Conservation (phyloP, 1,140 invertebrate species). For the Batillaria attramentaria region DNA sequence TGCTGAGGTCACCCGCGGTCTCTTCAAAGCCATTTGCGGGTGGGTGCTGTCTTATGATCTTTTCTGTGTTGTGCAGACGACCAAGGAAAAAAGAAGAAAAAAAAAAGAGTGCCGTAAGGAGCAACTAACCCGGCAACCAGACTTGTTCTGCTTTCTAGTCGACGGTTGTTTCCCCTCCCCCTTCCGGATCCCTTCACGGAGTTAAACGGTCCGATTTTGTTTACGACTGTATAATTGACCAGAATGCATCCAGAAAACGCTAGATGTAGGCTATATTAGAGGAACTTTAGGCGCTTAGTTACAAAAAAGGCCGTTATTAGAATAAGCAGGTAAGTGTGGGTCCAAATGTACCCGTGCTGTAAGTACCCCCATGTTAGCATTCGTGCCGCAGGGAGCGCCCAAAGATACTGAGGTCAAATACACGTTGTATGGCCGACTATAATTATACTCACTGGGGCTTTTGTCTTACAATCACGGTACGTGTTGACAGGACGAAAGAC, state of each 20-base stretch:
- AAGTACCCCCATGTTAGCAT: neutral
- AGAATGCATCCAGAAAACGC: too few relatives aligned
- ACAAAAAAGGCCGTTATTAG: too few relatives aligned
- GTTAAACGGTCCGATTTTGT: neutral
- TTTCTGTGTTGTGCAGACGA: neutral
- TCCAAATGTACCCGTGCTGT: too few relatives aligned
- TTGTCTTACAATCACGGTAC: neutral
- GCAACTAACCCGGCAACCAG: too few relatives aligned
- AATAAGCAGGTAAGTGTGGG: too few relatives aligned
- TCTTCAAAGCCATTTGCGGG: constrained; percentile 27
- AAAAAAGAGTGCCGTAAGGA: too few relatives aligned
- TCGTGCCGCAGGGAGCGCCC: neutral
- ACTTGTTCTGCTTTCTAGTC: neutral
- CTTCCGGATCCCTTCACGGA: neutral
- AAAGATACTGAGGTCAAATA: neutral
- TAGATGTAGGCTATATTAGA: too few relatives aligned
- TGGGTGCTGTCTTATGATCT: neutral
- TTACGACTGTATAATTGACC: too few relatives aligned
- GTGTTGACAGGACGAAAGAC: constrained; percentile 24
- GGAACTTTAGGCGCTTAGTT: too few relatives aligned
- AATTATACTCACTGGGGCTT: neutral
- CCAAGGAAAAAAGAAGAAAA: neutral
- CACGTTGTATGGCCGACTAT: neutral
- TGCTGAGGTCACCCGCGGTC: constrained; percentile 9
- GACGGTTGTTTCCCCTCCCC: neutral